These are phyloP conservation scores for Volucella zonaria DNA, from an alignment of 2,888 invertebrate genomes.

Conservation along the genomic window DNA sequence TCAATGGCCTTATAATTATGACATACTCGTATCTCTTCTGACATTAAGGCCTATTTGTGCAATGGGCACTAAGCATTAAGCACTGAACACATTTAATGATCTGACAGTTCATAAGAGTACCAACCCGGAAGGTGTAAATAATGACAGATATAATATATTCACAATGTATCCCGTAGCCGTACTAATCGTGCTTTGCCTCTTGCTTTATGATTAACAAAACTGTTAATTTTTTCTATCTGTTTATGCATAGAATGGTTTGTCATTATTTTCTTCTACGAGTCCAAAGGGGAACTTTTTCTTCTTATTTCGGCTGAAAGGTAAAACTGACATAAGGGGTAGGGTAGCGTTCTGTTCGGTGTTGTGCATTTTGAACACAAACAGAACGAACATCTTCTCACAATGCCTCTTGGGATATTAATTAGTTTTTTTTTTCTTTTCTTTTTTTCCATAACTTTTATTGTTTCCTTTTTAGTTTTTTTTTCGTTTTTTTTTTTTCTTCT, in stretches of 20 bases:
- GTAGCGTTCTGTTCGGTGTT: conserved; percentile 10
- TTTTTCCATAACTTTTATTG: conserved; percentile 13
- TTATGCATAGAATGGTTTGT: conserved; percentile 15
- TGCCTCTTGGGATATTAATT: conserved; percentile 59
- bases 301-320: conserved; percentile 23
- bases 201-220: conserved; percentile 55
- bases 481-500: conserved; percentile 36
- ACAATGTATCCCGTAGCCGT: conserved; percentile 6
- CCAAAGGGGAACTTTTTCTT: conserved; percentile 32
- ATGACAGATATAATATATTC: conserved; percentile 13
- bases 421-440: conserved; percentile 27
- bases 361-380: conserved; percentile 46
- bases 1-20: conserved; percentile 69
- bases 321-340: conserved; percentile 12
- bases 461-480: conserved; percentile 10
- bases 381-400: conserved; percentile 21
- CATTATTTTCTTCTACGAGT: conserved; percentile 22
- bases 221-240: conserved; percentile 26
- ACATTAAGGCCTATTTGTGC: conserved; percentile 28
- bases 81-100: background rate
- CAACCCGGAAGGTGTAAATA: conserved; percentile 13
- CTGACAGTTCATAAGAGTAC: conserved; percentile 31
- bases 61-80: background rate
- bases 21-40: conserved; percentile 32
- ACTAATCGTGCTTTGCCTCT: background rate